These are phyloP conservation scores for Gari tellinella DNA, from an alignment of 2,888 invertebrate genomes.

Conservation along the genomic window DNA sequence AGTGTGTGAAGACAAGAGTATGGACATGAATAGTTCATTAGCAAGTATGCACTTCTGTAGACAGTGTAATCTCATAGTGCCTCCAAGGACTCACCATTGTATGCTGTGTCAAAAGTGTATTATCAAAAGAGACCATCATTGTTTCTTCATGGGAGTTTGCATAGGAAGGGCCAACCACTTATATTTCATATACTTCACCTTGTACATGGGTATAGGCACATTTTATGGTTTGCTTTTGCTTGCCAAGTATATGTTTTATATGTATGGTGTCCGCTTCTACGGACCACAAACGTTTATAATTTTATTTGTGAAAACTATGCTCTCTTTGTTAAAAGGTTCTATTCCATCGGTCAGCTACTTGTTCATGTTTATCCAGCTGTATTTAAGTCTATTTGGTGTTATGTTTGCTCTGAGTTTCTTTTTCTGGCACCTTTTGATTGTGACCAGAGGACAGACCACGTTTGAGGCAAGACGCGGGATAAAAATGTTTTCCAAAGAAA, in stretches of 20 bases:
- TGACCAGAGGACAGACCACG: conserved; percentile 42
- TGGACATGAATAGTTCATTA: not conserved
- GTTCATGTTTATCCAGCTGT: conserved; percentile 36
- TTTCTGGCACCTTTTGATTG: conserved; percentile 49
- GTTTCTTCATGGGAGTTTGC: conserved; percentile 76
- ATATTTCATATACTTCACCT: conserved; percentile 51
- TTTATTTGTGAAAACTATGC: conserved; percentile 34
- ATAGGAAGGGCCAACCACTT: conserved; percentile 44
- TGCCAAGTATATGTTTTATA: conserved; percentile 39
- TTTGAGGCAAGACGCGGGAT: conserved; percentile 43
- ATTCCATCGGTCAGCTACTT: conserved; percentile 27
- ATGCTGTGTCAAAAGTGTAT: conserved; percentile 75
- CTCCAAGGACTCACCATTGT: conserved; percentile 76
- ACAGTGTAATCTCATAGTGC: conserved; percentile 62
- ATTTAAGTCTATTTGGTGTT: conserved; percentile 49
- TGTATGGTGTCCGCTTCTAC: conserved; percentile 41
- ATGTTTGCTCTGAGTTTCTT: conserved; percentile 47
- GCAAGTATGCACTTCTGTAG: conserved; percentile 61
- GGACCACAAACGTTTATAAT: conserved; percentile 53
- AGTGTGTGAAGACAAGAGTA: not conserved
- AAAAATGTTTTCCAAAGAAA: conserved; percentile 24
- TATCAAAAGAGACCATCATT: conserved; percentile 79
- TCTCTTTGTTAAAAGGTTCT: conserved; percentile 23
- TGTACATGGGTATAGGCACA: conserved; percentile 60
- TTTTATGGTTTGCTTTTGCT: conserved; percentile 41